Evolutionary conservation across 92 coral and sea anemone species (phyloP).

Genomic region (Chrysogorgia sp.): DNA sequence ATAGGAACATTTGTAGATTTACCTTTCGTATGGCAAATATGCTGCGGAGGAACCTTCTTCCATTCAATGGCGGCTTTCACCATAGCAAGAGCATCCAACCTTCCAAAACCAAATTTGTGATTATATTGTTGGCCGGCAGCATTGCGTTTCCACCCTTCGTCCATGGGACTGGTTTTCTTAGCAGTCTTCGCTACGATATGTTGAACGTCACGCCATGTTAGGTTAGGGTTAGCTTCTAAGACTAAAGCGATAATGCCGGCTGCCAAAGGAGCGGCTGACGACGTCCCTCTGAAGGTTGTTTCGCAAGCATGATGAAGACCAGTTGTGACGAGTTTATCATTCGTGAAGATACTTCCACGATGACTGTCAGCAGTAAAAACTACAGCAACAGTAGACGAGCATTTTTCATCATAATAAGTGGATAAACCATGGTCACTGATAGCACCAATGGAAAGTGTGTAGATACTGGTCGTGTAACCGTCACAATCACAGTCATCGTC

Average conservation of each 20-base stretch:
- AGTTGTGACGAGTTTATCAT: constrained; percentile 81
- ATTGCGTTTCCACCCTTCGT: constrained; percentile 82
- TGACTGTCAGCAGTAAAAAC: constrained; percentile 92
- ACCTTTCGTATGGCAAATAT: constrained; percentile 65
- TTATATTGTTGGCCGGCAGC: constrained; percentile 78
- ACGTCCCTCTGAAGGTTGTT: constrained; percentile 84
- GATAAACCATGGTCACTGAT: constrained; percentile 93
- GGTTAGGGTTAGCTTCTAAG: constrained; percentile 80
- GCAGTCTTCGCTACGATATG: constrained; percentile 86
- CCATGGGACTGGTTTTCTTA: constrained; percentile 79
- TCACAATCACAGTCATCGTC: constrained; percentile 91
- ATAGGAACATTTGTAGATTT: constrained; percentile 53
- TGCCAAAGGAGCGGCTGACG: constrained; percentile 94
- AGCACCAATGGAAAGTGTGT: constrained; percentile 90
- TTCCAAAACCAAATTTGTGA: constrained; percentile 97
- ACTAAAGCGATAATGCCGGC: constrained; percentile 92
- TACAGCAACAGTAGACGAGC: constrained; percentile 93
- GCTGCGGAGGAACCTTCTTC: constrained; percentile 80
- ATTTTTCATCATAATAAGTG: constrained; percentile 90
- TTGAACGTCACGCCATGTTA: constrained; percentile 94
- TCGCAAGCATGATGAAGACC: constrained; percentile 88
- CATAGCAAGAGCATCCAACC: constrained; percentile 73
- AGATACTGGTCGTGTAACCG: constrained; percentile 92
- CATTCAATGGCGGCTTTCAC: constrained; percentile 73
- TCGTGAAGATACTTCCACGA: constrained; percentile 64